Conservation (phyloP, 2,888 invertebrate genomes). For the Diploptera punctata region DNA sequence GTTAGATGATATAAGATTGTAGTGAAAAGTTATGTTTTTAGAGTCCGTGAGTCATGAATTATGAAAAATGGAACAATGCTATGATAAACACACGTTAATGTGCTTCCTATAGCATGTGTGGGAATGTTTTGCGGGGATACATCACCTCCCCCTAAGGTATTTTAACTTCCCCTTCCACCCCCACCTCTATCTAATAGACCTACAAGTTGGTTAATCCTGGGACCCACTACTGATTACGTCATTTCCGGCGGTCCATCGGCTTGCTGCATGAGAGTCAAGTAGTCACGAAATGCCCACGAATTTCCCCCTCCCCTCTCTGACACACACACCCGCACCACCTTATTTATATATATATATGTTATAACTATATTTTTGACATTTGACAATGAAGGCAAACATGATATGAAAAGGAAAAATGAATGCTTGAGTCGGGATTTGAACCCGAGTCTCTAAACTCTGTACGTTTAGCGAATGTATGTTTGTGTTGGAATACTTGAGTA, state of each 20-base stretch:
- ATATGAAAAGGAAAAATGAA: no score
- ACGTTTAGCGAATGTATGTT: no score
- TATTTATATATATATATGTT: no score
- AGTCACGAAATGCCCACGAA: conserved; percentile 28
- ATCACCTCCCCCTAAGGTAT: conserved; percentile 3
- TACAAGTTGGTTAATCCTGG: conserved; percentile 36
- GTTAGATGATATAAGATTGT: no score
- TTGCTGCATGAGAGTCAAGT: conserved; percentile 15
- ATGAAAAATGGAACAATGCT: background rate
- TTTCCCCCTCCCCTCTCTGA: background rate
- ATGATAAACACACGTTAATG: conserved; percentile 8
- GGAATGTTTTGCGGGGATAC: conserved; percentile 22
- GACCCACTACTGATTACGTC: conserved; percentile 32
- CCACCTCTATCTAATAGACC: conserved; percentile 25
- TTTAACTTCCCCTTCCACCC: conserved; percentile 3
- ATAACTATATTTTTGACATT: no score
- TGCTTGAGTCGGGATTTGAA: no score
- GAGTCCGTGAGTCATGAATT: background rate
- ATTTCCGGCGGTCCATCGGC: conserved; percentile 29
- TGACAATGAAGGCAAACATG: no score
- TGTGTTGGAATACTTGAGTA: no score
- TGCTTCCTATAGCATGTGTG: conserved; percentile 23
- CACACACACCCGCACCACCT: no score
- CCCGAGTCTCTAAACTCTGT: no score
- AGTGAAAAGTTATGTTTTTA: no score